Conservation (phyloP, 2,888 invertebrate species). For the Podabrus alpinus region DNA sequence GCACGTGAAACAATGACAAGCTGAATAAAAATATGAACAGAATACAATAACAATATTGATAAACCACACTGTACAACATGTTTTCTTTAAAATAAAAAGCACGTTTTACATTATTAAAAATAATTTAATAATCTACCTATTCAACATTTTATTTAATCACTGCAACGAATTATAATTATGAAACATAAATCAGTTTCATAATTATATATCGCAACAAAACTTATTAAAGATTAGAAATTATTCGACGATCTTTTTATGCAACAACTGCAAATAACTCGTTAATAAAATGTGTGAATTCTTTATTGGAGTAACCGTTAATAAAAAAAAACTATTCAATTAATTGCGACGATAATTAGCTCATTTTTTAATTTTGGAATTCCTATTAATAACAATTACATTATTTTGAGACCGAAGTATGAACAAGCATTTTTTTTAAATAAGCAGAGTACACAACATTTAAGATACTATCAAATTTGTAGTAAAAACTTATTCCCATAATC, state of each 20-base stretch:
- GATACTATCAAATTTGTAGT: neutral
- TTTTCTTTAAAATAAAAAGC: neutral
- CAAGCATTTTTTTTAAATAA: neutral
- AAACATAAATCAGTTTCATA: neutral
- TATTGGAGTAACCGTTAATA: neutral
- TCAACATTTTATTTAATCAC: neutral
- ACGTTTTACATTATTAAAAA: neutral
- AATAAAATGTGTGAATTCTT: neutral
- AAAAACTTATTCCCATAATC: neutral
- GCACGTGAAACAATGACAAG: neutral
- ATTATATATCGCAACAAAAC: neutral
- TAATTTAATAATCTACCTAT: neutral
- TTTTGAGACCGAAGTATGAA: neutral
- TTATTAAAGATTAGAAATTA: neutral
- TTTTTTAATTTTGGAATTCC: neutral
- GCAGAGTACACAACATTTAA: neutral
- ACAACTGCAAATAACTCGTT: neutral
- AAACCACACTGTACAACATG: neutral
- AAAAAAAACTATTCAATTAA: neutral
- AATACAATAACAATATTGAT: neutral
- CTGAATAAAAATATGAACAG: neutral
- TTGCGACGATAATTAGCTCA: neutral
- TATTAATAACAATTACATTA: neutral
- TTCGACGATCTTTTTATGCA: neutral
- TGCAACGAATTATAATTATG: neutral